phyloP scores from a whole-genome alignment of 2,888 invertebrate genomes.

The Hypselothyrea guttata region DNA sequence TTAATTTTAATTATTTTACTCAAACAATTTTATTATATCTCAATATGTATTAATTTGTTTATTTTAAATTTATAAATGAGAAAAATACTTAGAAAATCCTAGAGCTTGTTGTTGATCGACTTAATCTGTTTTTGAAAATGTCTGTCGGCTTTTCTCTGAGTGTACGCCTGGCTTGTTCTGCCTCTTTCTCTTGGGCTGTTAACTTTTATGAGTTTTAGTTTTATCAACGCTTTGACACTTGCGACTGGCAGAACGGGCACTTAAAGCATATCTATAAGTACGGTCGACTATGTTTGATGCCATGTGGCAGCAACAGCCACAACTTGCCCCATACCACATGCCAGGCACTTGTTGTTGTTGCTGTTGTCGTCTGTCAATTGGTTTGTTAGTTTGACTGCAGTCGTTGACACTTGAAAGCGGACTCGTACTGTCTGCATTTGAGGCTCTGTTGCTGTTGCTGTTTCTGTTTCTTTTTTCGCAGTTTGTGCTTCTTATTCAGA shows the following conservation, averaged over 20 bases:
- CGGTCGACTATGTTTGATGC: constrained; percentile 29
- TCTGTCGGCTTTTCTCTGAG: not conserved
- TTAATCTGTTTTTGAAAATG: too few species aligned
- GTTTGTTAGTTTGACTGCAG: constrained; percentile 64
- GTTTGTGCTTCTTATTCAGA: constrained; percentile 19
- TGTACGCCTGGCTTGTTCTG: too few species aligned
- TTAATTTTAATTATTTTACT: too few species aligned
- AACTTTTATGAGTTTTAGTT: constrained; percentile 52
- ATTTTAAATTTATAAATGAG: too few species aligned
- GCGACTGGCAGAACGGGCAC: constrained; percentile 61
- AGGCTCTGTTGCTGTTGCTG: constrained; percentile 23
- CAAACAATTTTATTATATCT: too few species aligned
- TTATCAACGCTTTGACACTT: constrained; percentile 69
- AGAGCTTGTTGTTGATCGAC: too few species aligned
- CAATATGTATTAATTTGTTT: too few species aligned
- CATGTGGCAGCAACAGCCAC: constrained; percentile 44
- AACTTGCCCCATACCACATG: constrained; percentile 51
- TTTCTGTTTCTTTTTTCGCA: constrained; percentile 22
- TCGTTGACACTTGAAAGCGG: constrained; percentile 69
- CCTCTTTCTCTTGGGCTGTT: constrained; percentile 7
- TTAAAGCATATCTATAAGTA: constrained; percentile 63
- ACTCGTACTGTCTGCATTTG: constrained; percentile 22
- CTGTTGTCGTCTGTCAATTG: constrained; percentile 59
- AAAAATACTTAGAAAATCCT: too few species aligned
- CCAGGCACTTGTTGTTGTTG: constrained; percentile 29